Evolutionary conservation across 2,888 invertebrate species (phyloP).

Genomic region (Eugnorisma glareosa): DNA sequence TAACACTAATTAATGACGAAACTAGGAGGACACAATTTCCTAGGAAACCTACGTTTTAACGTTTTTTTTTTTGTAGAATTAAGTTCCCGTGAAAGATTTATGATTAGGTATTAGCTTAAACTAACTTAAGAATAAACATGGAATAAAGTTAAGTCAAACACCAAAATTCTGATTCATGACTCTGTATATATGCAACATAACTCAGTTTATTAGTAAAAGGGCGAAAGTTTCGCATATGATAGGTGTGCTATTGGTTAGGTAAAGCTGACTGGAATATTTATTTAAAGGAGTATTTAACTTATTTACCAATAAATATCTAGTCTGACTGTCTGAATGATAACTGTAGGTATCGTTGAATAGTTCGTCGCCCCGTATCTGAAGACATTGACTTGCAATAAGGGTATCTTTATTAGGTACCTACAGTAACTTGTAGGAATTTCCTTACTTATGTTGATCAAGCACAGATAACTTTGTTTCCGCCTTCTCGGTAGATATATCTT

Average conservation of each 20-base stretch:
- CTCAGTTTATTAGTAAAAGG: neutral
- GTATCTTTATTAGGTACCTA: neutral
- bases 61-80: neutral
- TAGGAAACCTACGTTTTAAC: neutral
- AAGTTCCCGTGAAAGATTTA: neutral
- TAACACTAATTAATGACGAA: neutral
- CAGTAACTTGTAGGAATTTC: neutral
- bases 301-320: neutral
- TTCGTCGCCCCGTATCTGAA: slow-evolving; percentile 8
- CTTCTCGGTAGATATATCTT: neutral
- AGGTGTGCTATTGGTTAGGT: neutral
- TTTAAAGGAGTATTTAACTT: too few relatives aligned
- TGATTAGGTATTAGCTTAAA: neutral
- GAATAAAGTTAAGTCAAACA: neutral
- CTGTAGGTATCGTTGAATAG: neutral
- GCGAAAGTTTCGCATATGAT: neutral
- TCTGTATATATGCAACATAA: neutral
- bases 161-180: neutral
- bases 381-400: slow-evolving; percentile 26
- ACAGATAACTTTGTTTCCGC: neutral
- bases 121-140: neutral
- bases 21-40: neutral
- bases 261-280: neutral
- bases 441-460: neutral
- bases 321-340: neutral